phyloP scores from a whole-genome alignment of 2,113 vertebrate genomes.

The Tauraco erythrolophus region DNA sequence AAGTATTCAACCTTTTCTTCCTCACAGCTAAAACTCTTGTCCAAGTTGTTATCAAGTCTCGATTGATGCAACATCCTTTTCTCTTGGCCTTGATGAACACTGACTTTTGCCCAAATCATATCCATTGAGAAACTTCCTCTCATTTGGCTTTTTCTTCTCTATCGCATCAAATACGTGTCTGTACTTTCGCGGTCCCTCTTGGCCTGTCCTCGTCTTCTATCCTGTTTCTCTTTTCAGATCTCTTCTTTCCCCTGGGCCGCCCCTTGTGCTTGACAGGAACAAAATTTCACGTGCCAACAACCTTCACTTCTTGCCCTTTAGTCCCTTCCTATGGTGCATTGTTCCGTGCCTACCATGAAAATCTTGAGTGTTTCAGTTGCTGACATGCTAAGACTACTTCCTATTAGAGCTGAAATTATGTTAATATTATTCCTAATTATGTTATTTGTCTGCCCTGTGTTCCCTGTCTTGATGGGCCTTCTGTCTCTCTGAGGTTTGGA shows the following conservation, averaged over 20 bases:
- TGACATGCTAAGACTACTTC: not conserved
- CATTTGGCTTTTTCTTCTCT: not conserved
- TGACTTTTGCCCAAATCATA: not conserved
- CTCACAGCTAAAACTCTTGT: not conserved
- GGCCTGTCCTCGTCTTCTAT: not conserved
- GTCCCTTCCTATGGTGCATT: not conserved
- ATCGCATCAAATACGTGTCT: not conserved
- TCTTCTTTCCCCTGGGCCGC: not conserved
- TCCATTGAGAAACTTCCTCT: slow-evolving; percentile 47
- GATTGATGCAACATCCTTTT: slow-evolving; percentile 6
- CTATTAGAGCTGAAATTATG: not conserved
- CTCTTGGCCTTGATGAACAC: not conserved
- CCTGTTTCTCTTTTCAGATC: not conserved
- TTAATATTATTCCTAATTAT: not conserved
- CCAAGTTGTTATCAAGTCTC: slow-evolving; percentile 30
- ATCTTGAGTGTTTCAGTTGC: not conserved
- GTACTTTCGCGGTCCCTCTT: not conserved
- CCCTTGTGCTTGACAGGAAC: not conserved
- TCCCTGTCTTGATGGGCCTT: not conserved
- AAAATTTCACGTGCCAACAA: not conserved
- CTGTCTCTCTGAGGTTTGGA: not conserved
- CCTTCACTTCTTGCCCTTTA: not conserved
- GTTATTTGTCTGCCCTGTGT: not conserved
- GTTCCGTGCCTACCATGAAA: not conserved
- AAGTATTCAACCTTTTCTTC: not conserved